Conservation (phyloP, 2,888 invertebrate species). For the Troides oblongomaculatus region DNA sequence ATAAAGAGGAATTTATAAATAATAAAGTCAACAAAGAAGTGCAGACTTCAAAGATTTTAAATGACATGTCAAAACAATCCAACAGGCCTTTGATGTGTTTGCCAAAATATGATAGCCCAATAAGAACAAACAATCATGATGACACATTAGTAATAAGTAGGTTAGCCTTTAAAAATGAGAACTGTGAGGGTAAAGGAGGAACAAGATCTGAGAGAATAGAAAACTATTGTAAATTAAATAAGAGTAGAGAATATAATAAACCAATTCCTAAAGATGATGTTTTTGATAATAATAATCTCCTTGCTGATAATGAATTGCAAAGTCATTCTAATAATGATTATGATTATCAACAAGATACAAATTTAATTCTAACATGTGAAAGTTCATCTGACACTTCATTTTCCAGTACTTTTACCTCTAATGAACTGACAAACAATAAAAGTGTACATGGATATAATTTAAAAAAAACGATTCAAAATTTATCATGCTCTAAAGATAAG, state of each 20-base stretch:
- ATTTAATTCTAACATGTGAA: slow-evolving; percentile 42
- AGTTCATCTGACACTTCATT: slow-evolving; percentile 66
- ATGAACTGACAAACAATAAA: slow-evolving; percentile 42
- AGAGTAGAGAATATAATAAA: slow-evolving; percentile 69
- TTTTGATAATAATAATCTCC: slow-evolving; percentile 34
- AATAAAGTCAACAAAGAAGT: slow-evolving; percentile 50
- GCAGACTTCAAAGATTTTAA: slow-evolving; percentile 51
- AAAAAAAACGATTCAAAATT: slow-evolving; percentile 23
- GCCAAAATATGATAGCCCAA: slow-evolving; percentile 61
- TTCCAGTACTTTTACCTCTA: slow-evolving; percentile 53
- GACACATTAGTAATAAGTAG: slow-evolving; percentile 64
- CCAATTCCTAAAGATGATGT: slow-evolving; percentile 49
- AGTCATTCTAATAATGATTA: slow-evolving; percentile 36
- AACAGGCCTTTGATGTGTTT: slow-evolving; percentile 70
- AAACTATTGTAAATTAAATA: slow-evolving; percentile 77
- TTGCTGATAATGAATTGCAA: slow-evolving; percentile 37
- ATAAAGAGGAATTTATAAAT: slow-evolving; percentile 47
- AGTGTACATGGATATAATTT: slow-evolving; percentile 44
- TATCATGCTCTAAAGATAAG: slow-evolving; percentile 30
- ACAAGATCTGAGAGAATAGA: slow-evolving; percentile 75
- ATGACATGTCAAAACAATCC: slow-evolving; percentile 54
- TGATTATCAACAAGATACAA: slow-evolving; percentile 37
- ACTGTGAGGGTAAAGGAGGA: slow-evolving; percentile 53
- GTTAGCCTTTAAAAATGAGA: slow-evolving; percentile 55
- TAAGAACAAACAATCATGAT: slow-evolving; percentile 68